These are phyloP conservation scores for Aegypius monachus DNA, from an alignment of 2,113 vertebrate species.

Conservation along the genomic window DNA sequence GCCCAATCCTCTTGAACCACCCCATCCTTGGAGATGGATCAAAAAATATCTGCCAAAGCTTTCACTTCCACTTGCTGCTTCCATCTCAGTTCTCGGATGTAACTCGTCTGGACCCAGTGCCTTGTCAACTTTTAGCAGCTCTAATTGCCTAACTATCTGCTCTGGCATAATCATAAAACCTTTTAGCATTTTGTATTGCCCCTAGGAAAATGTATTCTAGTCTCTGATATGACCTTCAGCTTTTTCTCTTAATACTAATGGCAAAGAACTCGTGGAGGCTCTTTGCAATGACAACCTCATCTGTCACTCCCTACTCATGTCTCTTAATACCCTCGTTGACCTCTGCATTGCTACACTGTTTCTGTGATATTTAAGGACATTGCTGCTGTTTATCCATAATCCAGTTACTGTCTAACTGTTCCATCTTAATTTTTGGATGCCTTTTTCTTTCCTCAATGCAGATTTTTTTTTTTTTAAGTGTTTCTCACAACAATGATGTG, in stretches of 20 bases:
- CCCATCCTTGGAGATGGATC: not conserved
- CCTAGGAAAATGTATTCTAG: constrained; percentile 27
- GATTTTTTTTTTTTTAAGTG: not conserved
- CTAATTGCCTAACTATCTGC: constrained; percentile 37
- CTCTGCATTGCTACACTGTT: not conserved
- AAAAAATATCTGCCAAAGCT: not conserved
- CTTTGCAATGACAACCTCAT: not conserved
- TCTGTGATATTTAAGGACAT: not conserved
- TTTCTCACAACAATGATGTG: not conserved
- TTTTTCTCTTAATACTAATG: not conserved
- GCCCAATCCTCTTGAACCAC: not conserved
- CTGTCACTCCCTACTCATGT: not conserved
- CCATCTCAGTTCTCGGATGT: not conserved
- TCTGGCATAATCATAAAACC: constrained; percentile 30
- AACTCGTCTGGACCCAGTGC: not conserved
- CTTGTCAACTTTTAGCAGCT: constrained; percentile 31
- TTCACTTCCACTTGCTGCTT: not conserved
- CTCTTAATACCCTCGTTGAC: not conserved
- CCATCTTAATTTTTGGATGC: not conserved
- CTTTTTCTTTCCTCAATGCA: not conserved
- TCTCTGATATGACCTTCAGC: constrained; percentile 25
- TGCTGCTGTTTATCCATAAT: not conserved
- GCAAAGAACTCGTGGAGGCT: not conserved
- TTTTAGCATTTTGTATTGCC: not conserved
- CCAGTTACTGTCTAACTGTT: not conserved